Percentiles rank a stretch among this genome's conserved stretches.
Evolutionary conservation across 2,888 invertebrate species (phyloP).

Genomic region (Biston stratarius): DNA sequence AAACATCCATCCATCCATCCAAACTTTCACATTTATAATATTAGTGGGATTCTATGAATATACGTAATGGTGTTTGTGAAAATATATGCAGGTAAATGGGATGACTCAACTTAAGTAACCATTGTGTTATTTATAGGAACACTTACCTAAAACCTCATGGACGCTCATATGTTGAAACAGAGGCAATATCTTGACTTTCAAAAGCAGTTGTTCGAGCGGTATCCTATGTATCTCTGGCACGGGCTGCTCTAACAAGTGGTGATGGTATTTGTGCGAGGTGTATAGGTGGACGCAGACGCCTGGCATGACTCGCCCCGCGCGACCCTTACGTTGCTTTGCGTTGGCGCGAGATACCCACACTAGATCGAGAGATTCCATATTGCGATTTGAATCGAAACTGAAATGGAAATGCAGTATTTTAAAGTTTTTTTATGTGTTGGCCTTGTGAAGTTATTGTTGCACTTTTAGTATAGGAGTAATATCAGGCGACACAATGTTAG

Average conservation of each 20-base stretch:
- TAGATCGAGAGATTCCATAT: slow-evolving; percentile 94
- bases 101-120: no score
- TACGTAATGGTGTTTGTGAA: no score
- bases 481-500: no score
- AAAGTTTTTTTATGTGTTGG: no score
- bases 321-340: slow-evolving; percentile 94
- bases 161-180: slow-evolving; percentile 78
- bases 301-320: slow-evolving; percentile 96
- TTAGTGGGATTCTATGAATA: no score
- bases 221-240: slow-evolving; percentile 96
- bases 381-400: slow-evolving; percentile 92
- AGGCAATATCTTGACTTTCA: slow-evolving; percentile 91
- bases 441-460: not conserved
- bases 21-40: no score
- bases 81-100: no score
- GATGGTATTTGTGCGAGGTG: slow-evolving; percentile 89
- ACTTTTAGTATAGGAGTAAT: not conserved
- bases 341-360: slow-evolving; percentile 97
- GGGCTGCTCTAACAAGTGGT: slow-evolving; percentile 90
- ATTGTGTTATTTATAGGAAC: slow-evolving; percentile 76
- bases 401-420: slow-evolving; percentile 6
- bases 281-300: slow-evolving; percentile 96
- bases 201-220: slow-evolving; percentile 93
- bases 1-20: no score
- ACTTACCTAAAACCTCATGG: slow-evolving; percentile 79